Evolutionary conservation across 1,140 invertebrate genomes (phyloP).

Genomic region (Drosophila carrolli): DNA sequence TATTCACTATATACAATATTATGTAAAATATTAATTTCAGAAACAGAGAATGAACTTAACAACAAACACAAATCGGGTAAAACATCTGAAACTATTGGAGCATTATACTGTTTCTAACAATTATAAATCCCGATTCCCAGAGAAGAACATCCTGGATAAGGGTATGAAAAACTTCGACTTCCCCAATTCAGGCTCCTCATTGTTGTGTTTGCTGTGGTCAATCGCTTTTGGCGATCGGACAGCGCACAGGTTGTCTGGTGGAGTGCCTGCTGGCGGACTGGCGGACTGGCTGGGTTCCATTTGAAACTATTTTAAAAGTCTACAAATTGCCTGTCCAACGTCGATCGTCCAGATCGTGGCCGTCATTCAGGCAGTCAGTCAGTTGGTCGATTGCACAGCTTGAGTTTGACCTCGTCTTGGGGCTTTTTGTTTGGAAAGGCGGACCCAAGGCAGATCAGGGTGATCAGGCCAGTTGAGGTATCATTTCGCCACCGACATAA

Average conservation of each 20-base stretch:
- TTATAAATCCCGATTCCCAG: no score
- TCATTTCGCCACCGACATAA: slow-evolving; percentile 55
- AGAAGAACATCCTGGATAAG: background rate
- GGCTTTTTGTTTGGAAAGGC: slow-evolving; percentile 65
- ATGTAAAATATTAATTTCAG: no score
- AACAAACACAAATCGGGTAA: no score
- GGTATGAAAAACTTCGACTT: slow-evolving; percentile 7
- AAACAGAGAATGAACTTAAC: no score
- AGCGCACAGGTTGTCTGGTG: slow-evolving; percentile 41
- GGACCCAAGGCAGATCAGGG: slow-evolving; percentile 12
- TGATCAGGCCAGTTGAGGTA: slow-evolving; percentile 34
- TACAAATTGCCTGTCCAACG: slow-evolving; percentile 79
- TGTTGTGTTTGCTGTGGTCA: slow-evolving; percentile 41
- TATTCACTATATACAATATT: no score
- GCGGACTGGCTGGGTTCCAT: slow-evolving; percentile 41
- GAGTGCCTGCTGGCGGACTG: slow-evolving; percentile 34
- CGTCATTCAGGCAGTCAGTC: slow-evolving; percentile 59
- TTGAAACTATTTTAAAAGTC: slow-evolving; percentile 78
- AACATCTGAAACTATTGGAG: no score
- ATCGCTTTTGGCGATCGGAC: slow-evolving; percentile 35
- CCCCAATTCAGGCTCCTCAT: slow-evolving; percentile 1
- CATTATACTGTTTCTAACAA: no score
- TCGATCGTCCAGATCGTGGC: slow-evolving; percentile 36
- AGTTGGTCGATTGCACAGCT: slow-evolving; percentile 69
- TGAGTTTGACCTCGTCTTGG: slow-evolving; percentile 68